Percentiles rank a stretch among this genome's conserved stretches.
Conservation (phyloP, 2,888 invertebrate genomes). For the Agonopterix alstromeriana region DNA sequence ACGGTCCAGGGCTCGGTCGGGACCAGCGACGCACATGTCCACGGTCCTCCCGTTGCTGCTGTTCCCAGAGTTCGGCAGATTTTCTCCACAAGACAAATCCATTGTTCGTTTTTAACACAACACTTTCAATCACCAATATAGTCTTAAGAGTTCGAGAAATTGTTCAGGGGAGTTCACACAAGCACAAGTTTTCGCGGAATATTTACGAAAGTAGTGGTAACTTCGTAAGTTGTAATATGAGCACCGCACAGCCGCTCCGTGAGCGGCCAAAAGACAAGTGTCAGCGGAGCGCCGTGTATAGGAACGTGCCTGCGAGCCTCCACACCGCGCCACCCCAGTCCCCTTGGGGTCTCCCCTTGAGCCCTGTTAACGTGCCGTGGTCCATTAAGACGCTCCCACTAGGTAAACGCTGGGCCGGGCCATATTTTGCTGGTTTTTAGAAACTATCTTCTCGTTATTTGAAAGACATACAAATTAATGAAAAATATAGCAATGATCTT, state of each 20-base stretch:
- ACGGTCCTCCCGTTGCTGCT: conserved; percentile 43
- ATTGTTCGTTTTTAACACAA: conserved; percentile 48
- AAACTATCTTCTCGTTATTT: no score
- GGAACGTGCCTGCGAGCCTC: conserved; percentile 33
- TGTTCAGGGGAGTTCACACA: background rate
- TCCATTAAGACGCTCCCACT: background rate
- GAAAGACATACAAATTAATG: no score
- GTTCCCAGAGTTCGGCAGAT: conserved; percentile 58
- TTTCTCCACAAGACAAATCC: conserved; percentile 74
- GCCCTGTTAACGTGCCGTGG: background rate
- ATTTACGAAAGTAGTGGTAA: conserved; percentile 11
- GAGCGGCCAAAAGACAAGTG: conserved; percentile 53
- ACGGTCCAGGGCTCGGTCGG: conserved; percentile 76
- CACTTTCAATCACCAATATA: background rate
- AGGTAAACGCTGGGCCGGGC: no score
- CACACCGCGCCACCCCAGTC: conserved; percentile 28
- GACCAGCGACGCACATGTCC: conserved; percentile 70
- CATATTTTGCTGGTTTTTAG: no score
- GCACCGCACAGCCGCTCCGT: conserved; percentile 49
- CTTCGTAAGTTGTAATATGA: conserved; percentile 22
- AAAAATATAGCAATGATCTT: no score
- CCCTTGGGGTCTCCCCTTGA: conserved; percentile 12
- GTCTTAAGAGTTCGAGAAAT: background rate
- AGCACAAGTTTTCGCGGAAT: conserved; percentile 6
- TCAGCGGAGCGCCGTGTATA: conserved; percentile 28